phyloP scores from a whole-genome alignment of 2,888 invertebrate genomes.

The Caenorhabditis imperialis region DNA sequence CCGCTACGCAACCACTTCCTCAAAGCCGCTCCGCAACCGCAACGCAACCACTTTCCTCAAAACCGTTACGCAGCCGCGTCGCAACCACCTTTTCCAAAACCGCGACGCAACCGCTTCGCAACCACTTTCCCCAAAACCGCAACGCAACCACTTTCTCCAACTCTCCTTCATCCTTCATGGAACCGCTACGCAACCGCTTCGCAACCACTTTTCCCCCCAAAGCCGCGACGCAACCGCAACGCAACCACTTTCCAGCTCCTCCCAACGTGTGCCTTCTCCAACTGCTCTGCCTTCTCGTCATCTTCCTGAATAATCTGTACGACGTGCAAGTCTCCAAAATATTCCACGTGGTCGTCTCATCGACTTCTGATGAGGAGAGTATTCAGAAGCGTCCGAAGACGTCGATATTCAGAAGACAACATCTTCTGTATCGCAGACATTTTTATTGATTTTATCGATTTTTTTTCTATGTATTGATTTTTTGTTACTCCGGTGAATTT shows the following conservation, averaged over 20 bases:
- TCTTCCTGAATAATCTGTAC: slow-evolving; percentile 27
- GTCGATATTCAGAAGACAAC: slow-evolving; percentile 21
- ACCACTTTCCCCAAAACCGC: neutral
- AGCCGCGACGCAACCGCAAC: no score
- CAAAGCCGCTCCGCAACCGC: no score
- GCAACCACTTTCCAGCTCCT: slow-evolving; percentile 24
- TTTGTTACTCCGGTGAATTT: no score
- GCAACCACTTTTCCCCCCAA: no score
- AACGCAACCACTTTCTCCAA: neutral
- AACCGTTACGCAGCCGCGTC: no score
- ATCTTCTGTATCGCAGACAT: no score
- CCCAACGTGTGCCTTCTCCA: slow-evolving; percentile 31
- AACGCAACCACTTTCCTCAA: no score
- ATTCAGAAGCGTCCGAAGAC: slow-evolving; percentile 14
- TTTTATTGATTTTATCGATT: neutral
- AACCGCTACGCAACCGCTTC: no score
- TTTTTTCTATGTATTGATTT: no score
- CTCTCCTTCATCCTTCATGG: neutral
- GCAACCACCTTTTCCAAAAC: no score
- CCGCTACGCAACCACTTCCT: no score
- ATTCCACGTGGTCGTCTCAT: slow-evolving; percentile 21
- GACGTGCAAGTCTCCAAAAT: slow-evolving; percentile 22
- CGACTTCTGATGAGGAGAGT: slow-evolving; percentile 19
- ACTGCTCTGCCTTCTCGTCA: slow-evolving; percentile 14
- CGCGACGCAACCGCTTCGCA: no score